Evolutionary conservation across 2,888 invertebrate species (phyloP).

Genomic region (Lingula anatina): DNA sequence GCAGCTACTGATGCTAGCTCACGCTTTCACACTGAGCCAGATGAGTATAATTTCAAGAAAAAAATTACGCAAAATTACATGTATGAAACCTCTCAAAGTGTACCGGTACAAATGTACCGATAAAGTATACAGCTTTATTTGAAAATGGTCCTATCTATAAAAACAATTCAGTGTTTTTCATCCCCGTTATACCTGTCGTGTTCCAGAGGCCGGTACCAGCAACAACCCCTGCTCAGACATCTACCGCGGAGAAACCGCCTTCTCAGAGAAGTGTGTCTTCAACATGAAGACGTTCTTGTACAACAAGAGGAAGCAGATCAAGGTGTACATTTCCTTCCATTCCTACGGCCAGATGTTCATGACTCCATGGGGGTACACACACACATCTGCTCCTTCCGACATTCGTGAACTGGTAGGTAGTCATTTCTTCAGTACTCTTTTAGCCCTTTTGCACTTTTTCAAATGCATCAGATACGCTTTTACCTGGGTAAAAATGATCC

Average conservation of each 20-base stretch:
- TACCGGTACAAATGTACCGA: no score
- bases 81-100: no score
- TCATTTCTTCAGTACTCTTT: no score
- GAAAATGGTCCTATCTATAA: not conserved
- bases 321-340: constrained; percentile 65
- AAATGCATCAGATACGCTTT: no score
- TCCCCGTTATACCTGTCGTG: no score
- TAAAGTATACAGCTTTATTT: no score
- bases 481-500: no score
- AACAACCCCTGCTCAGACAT: constrained; percentile 76
- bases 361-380: constrained; percentile 49
- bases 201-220: constrained; percentile 62
- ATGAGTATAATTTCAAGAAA: no score
- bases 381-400: not conserved
- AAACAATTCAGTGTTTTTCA: not conserved
- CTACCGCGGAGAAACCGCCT: constrained; percentile 69
- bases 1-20: no score
- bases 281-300: constrained; percentile 63
- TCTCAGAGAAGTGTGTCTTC: constrained; percentile 75
- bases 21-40: no score
- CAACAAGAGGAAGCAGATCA: constrained; percentile 49
- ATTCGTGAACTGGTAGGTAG: not conserved
- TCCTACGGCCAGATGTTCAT: constrained; percentile 65
- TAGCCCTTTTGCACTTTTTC: no score
- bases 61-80: no score